Evolutionary conservation across 1,140 invertebrate species (phyloP).

Genomic region (Magallana ariakensis): DNA sequence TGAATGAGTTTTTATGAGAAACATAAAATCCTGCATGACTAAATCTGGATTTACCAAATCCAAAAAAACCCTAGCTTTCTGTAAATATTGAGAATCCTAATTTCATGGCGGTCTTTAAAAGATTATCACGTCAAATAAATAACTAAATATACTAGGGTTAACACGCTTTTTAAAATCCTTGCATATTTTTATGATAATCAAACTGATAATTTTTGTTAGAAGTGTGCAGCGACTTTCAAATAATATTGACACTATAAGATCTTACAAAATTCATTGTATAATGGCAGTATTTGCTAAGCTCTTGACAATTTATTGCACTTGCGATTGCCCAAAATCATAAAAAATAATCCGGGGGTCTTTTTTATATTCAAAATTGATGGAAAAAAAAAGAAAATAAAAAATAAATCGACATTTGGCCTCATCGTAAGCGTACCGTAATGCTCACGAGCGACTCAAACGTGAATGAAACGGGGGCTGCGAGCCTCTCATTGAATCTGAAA

Average conservation of each 20-base stretch:
- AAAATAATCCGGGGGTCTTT: background rate
- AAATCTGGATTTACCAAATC: conserved; percentile 35
- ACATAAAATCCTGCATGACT: conserved; percentile 32
- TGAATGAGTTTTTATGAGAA: conserved; percentile 29
- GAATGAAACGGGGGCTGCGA: background rate
- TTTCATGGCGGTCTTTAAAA: conserved; percentile 38
- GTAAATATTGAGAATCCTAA: conserved; percentile 32
- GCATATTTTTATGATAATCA: conserved; percentile 33
- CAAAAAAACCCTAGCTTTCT: conserved; percentile 9
- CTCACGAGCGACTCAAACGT: background rate
- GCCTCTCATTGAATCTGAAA: background rate
- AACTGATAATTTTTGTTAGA: background rate
- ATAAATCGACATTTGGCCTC: background rate
- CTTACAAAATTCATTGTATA: background rate
- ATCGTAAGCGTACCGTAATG: background rate
- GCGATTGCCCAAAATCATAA: background rate
- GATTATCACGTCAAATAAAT: conserved; percentile 35
- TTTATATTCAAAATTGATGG: background rate
- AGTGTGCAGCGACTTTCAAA: background rate
- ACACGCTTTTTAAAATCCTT: conserved; percentile 16
- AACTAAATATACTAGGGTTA: conserved; percentile 12
- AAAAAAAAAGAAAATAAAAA: no score
- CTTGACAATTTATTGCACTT: conserved; percentile 15
- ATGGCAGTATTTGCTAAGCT: background rate
- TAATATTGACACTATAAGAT: background rate